Evolutionary conservation across 2,797 vertebrate genomes (phyloP).

Genomic region (Muscicapa striata): DNA sequence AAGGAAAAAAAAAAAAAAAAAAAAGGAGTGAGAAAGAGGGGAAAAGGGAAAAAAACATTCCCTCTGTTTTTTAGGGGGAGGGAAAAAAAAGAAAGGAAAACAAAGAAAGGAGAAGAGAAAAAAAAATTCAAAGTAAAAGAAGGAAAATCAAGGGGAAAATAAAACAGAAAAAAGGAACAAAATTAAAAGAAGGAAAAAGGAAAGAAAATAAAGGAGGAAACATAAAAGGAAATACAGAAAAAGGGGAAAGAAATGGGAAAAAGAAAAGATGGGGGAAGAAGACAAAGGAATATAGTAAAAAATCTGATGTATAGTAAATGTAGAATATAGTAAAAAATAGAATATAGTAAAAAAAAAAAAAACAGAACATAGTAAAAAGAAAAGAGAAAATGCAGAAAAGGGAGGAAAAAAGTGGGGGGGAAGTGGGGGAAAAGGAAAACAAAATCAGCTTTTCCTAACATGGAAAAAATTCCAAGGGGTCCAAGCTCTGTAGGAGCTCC

Average conservation of each 20-base stretch:
- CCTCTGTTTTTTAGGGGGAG: too few relatives aligned
- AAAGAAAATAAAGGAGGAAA: background rate
- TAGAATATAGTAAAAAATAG: too few relatives aligned
- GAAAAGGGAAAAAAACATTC: too few relatives aligned
- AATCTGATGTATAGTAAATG: too few relatives aligned
- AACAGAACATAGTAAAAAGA: background rate
- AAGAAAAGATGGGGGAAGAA: background rate
- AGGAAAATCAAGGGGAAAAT: background rate
- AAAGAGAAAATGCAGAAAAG: background rate
- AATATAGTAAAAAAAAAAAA: too few relatives aligned
- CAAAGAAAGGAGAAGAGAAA: background rate
- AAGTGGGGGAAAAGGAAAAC: rapidly evolving
- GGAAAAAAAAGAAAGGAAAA: too few relatives aligned
- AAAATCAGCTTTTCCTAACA: background rate
- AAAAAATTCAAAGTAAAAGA: rapidly evolving
- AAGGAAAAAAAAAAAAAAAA: background rate
- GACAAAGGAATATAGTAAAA: background rate
- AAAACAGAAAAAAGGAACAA: background rate
- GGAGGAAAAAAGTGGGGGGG: background rate
- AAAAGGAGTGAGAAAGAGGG: too few relatives aligned
- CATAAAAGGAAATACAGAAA: background rate
- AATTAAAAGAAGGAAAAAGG: background rate
- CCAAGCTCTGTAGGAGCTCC: background rate
- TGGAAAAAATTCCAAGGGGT: too few relatives aligned
- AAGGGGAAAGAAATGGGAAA: rapidly evolving